A percentile compares a stretch with the other conserved stretches of the same genome.
Evolutionary conservation across 2,888 invertebrate genomes (phyloP).

Genomic region (Acrocyrtus sp.): DNA sequence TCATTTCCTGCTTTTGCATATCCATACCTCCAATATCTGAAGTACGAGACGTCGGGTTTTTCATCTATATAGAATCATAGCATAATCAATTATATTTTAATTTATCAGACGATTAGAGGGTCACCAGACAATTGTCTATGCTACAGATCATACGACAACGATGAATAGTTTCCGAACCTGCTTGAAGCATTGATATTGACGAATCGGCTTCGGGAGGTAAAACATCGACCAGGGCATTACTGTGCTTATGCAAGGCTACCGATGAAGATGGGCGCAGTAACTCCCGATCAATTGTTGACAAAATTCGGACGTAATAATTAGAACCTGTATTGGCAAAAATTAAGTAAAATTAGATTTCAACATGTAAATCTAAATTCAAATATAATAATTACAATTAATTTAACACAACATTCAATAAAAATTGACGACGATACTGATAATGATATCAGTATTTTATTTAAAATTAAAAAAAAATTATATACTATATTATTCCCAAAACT

Average conservation of each 20-base stretch:
- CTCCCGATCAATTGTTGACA: conserved; percentile 98
- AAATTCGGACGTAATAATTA: conserved; percentile 98
- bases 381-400: neutral
- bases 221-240: conserved; percentile 99
- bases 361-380: conserved; percentile 27
- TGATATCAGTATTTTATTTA: too few relatives aligned
- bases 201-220: conserved; percentile 99
- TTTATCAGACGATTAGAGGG: neutral
- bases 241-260: conserved; percentile 98
- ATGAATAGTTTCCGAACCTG: too few relatives aligned
- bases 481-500: neutral
- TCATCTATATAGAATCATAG: conserved; percentile 75
- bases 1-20: conserved; percentile 99
- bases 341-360: too few relatives aligned
- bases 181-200: conserved; percentile 97
- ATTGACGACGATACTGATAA: too few relatives aligned
- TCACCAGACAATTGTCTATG: too few relatives aligned
- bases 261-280: conserved; percentile 97
- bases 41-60: conserved; percentile 96
- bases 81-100: neutral
- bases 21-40: conserved; percentile 99
- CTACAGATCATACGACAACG: too few relatives aligned
- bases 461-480: too few relatives aligned
- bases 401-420: too few relatives aligned
- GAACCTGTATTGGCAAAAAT: too few relatives aligned